These are phyloP conservation scores for Stichopus chloronotus DNA, from an alignment of 35 echinoderm and acorn worm genomes.

Conservation along the genomic window DNA sequence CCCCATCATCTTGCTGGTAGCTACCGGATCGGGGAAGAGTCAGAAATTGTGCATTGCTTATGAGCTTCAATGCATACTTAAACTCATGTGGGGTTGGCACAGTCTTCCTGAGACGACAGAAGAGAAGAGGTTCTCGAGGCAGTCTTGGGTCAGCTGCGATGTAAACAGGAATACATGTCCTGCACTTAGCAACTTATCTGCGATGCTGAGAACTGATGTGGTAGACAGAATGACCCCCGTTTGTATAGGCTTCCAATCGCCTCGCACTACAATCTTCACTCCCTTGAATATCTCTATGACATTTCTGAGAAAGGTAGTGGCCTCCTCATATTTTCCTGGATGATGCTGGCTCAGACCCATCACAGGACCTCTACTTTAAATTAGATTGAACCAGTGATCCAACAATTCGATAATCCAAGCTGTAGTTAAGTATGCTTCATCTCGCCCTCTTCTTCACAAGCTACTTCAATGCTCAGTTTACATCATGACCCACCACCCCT, in stretches of 20 bases:
- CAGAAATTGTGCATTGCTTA: constrained; percentile 17
- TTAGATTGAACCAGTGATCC: constrained; percentile 52
- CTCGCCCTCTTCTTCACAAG: neutral
- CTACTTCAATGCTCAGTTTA: neutral
- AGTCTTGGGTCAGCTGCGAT: constrained; percentile 23
- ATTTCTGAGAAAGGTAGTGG: neutral
- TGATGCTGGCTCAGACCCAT: constrained; percentile 55
- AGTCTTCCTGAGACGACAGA: neutral
- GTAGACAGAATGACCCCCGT: constrained; percentile 27
- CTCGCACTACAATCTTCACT: neutral
- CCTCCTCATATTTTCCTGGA: neutral
- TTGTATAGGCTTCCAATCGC: constrained; percentile 38
- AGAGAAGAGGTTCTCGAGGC: constrained; percentile 36
- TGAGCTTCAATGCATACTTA: constrained; percentile 31
- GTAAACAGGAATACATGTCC: constrained; percentile 26
- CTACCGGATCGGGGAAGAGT: constrained; percentile 3
- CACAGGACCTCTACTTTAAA: constrained; percentile 59
- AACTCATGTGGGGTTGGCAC: constrained; percentile 34
- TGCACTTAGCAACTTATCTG: neutral
- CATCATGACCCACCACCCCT: constrained; percentile 2
- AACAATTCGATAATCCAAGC: neutral
- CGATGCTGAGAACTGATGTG: neutral
- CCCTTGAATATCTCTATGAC: constrained; percentile 27
- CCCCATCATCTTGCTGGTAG: constrained; percentile 27
- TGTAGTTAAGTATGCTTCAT: neutral